Base-by-base conservation (phyloP, 2,797 vertebrate genomes). In the Syndactyla subalaris region DNA sequence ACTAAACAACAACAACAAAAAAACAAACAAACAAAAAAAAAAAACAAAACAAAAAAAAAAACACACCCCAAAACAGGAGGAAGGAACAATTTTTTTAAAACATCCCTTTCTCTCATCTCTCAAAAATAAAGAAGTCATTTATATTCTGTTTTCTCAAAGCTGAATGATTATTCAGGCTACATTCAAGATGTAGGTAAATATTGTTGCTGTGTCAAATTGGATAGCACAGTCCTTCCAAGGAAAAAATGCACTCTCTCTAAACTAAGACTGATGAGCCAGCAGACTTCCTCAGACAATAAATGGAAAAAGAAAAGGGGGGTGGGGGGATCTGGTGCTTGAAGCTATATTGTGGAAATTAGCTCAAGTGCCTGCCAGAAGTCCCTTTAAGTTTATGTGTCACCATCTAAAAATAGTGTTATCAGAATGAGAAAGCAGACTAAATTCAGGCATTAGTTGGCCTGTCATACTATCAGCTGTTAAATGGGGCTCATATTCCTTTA, bases 401-500 rank as follows among this genome's bases (percentile, higher is more conserved):
- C 16, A 72, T 75, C 52, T 75, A 93, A 91, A 91, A 43, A 63
- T 9, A 75, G 3, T 63, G 66, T 86, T 81, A 86, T 78, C 20
- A 65, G 10, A 72, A 58, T 68, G 27, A 85, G 19, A 62, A 36
- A 41, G 26, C 12, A 73, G 32, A 18, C 23, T 87, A 58, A 82
- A 89, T 76, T 72, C 63, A 73, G 43, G n/a, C 52, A 74, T 34
- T 62, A 62, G n/a, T 26, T 73, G 67, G 26, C 26, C n/a, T 93
- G 84, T 79, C 74, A 87, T 36, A 45, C 26, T 21, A 74, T 87
- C 59, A 89, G 48, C 32, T 71, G 39, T 73, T 81, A 96, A 92
- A 93, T 59, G 29, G 30, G 29, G 10, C 41, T 89, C 43, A 27
- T 66, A 81, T 49, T 76, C 71, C 45, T 66, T 81, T 58, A 51